These are phyloP conservation scores for Montifringilla adamsi DNA, from an alignment of 2,113 vertebrate genomes.

Conservation along the genomic window DNA sequence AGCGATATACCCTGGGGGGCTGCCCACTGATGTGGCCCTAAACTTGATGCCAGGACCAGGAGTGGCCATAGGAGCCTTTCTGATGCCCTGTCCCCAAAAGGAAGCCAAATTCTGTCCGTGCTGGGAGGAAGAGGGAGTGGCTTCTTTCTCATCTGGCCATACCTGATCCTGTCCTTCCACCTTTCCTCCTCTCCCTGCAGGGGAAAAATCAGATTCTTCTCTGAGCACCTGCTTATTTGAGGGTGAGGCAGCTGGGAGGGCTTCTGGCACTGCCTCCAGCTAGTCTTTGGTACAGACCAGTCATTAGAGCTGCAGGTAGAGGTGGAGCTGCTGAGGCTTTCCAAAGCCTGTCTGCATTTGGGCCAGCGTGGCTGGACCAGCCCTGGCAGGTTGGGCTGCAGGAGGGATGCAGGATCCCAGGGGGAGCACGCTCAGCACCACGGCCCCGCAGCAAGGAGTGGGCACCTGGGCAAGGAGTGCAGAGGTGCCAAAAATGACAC, in stretches of 20 bases:
- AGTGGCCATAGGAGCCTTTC: background rate
- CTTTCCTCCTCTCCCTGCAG: background rate
- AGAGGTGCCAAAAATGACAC: background rate
- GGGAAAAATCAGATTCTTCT: background rate
- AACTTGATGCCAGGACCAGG: background rate
- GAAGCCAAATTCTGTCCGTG: background rate
- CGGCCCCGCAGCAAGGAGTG: background rate
- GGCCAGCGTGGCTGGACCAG: background rate
- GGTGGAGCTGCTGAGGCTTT: background rate
- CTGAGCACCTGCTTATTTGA: background rate
- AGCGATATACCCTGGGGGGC: background rate
- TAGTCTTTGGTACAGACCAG: background rate
- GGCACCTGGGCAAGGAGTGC: background rate
- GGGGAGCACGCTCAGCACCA: rapidly evolving
- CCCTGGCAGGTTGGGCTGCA: background rate
- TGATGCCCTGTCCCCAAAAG: background rate
- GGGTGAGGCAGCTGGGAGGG: background rate
- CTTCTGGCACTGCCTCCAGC: background rate
- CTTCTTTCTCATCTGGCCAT: background rate
- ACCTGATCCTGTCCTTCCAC: background rate
- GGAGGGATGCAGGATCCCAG: background rate
- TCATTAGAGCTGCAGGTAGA: background rate
- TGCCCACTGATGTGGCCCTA: background rate
- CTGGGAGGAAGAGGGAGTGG: background rate
- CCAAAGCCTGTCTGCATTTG: background rate